phyloP scores from a whole-genome alignment of 2,888 invertebrate genomes.

The Orthonychiurus folsomi region DNA sequence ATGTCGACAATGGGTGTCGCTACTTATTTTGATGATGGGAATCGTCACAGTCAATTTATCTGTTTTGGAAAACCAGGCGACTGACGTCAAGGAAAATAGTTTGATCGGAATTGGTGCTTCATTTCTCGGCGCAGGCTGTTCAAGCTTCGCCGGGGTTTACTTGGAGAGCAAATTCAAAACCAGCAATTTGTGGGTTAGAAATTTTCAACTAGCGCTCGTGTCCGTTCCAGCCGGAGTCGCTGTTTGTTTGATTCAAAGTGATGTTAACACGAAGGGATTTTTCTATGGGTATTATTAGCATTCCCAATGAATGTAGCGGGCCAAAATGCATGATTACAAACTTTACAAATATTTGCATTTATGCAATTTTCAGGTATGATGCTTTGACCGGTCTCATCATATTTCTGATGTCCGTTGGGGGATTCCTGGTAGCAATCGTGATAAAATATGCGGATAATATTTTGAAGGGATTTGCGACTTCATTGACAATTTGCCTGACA shows the following conservation, averaged over 20 bases:
- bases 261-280: background rate
- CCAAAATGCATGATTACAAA: no score
- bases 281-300: background rate
- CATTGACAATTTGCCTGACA: background rate
- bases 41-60: background rate
- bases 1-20: background rate
- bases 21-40: background rate
- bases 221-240: background rate
- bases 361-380: no score
- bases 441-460: background rate
- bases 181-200: background rate
- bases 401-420: background rate
- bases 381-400: background rate
- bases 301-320: no score
- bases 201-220: background rate
- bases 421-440: background rate
- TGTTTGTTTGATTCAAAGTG: background rate
- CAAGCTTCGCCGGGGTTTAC: background rate
- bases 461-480: background rate
- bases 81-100: background rate
- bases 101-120: background rate
- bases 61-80: background rate
- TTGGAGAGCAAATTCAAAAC: background rate
- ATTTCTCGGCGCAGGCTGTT: background rate
- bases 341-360: no score